Base-by-base conservation (phyloP, 2,888 invertebrate genomes). In the Xylophagus ater region DNA sequence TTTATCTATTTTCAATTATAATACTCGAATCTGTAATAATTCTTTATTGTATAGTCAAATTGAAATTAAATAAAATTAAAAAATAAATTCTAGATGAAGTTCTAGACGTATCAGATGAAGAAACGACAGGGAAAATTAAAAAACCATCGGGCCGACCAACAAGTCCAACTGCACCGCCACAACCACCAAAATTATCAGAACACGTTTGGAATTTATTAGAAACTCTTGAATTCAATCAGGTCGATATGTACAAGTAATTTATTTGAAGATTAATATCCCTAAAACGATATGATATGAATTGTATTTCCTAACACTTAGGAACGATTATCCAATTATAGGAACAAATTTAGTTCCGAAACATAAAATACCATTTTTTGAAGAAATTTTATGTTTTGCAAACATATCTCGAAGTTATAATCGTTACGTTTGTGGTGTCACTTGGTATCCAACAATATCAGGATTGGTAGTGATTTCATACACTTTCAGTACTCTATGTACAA, bases 391-490 rank as follows among this genome's bases (percentile, higher is more conserved):
- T 51, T 80, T 81, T 51, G 74, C 75, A 17, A 74, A 81, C 52
- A 73, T 78, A 2, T 54, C 64, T 2, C 67, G 73, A 52, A 78
- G 77, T 43, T 73, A 73, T 54, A 71, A 75, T 43, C 80, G 79
- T 49, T 76, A 71, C 56, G 73, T 85, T 25, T 72, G 76, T 5
- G 67, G 72, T 43, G 67, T 75, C 10, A 68, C 68, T 43, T 85
- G 83, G 76, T 83, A 83, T 63, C 81, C 78, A 0, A 69, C 74
- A 58, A 71, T 77, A 69, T 72, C 78, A 0, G 84, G 82, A 1
- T 68, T 78, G 8, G 69, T 77, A 3, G 80, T 76, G 1, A 70
- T 76, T 21, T 68, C 76, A n/a, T 85, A 84, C 51, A 67, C 75
- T 0, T 73, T 76, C 48, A 67, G 59, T 24, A 71, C 73, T 1